Conservation (phyloP, 2,797 vertebrate genomes). For the Liasis olivaceus region DNA sequence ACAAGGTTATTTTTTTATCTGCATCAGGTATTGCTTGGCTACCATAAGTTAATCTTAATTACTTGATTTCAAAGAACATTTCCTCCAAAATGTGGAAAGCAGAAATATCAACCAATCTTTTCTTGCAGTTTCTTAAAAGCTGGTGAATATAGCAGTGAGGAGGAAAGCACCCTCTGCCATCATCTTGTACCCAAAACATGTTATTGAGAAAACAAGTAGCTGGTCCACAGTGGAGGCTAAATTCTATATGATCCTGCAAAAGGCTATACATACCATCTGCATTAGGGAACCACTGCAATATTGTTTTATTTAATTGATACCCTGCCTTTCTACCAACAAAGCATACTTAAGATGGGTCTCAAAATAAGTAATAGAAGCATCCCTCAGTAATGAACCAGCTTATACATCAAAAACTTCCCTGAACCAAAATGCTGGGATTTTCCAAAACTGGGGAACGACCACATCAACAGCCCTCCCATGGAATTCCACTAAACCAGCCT, state of each 20-base stretch:
- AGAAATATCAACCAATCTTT: background rate
- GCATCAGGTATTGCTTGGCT: background rate
- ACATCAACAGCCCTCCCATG: background rate
- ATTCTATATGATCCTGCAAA: no score
- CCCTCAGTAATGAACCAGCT: background rate
- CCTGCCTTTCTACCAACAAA: no score
- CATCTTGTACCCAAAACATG: no score
- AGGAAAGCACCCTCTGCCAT: no score
- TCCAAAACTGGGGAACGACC: background rate
- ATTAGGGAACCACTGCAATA: no score
- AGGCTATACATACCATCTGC: no score
- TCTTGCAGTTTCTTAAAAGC: no score
- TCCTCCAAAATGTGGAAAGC: background rate
- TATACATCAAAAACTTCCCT: background rate
- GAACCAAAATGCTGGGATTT: background rate
- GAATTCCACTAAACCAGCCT: background rate
- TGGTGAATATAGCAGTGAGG: no score
- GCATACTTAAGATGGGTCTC: background rate
- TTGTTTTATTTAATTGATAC: no score
- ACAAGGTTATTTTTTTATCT: background rate
- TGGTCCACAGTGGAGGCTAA: no score
- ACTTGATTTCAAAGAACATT: background rate
- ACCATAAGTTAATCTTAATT: background rate
- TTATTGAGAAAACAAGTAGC: no score
- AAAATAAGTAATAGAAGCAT: background rate